These are phyloP conservation scores for Sparidentex hasta DNA, from an alignment of 2,797 vertebrate genomes.

Conservation along the genomic window DNA sequence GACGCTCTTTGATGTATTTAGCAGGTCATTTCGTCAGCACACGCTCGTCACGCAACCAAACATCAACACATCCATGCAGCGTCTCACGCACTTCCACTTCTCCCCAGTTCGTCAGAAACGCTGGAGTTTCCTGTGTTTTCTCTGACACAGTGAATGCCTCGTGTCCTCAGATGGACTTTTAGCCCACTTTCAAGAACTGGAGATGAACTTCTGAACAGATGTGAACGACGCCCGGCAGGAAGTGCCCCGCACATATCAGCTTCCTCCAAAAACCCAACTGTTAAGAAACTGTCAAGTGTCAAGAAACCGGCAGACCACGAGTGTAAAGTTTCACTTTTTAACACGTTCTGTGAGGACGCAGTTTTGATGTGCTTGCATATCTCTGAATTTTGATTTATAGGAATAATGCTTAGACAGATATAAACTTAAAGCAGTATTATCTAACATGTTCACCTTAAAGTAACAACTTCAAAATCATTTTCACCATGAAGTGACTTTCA, in stretches of 20 bases:
- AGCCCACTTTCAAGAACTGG: conserved; percentile 12
- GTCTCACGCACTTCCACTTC: conserved; percentile 51
- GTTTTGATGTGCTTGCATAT: no score
- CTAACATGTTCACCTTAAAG: no score
- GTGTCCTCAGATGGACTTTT: conserved; percentile 19
- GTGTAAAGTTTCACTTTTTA: background rate
- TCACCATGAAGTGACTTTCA: no score
- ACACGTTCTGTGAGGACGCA: no score
- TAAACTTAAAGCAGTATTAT: no score
- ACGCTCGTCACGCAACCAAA: conserved; percentile 18
- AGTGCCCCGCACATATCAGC: conserved; percentile 3
- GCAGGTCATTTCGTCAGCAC: conserved; percentile 46
- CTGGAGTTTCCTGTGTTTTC: conserved; percentile 55
- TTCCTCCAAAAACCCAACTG: conserved; percentile 18
- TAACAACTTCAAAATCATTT: no score
- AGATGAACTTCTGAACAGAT: conserved; percentile 31
- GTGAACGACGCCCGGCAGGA: conserved; percentile 11
- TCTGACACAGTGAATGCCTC: conserved; percentile 24
- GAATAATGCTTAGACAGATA: no score
- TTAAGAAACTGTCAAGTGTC: background rate
- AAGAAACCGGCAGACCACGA: background rate
- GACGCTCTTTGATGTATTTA: conserved; percentile 44
- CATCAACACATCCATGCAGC: conserved; percentile 25
- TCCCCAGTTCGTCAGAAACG: conserved; percentile 41
- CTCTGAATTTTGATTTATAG: no score